phyloP scores from a whole-genome alignment of 2,888 invertebrate species.

The Lasioglossum morio region DNA sequence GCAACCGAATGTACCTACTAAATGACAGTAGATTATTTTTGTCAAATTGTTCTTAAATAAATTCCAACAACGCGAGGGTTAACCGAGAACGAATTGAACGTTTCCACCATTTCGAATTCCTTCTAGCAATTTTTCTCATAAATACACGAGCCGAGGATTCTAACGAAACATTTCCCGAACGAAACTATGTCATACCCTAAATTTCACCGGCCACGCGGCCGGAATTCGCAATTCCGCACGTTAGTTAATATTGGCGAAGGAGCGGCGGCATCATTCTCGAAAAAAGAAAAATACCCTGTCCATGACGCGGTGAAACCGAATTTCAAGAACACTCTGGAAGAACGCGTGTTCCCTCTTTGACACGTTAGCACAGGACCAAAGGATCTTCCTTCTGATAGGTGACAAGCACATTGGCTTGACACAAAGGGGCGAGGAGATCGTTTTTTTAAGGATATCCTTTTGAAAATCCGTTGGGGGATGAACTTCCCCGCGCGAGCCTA shows the following conservation, averaged over 20 bases:
- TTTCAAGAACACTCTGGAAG: not conserved
- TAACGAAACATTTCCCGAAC: not conserved
- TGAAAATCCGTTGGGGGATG: slow-evolving; percentile 37
- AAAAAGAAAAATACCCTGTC: slow-evolving; percentile 22
- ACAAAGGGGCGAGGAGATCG: slow-evolving; percentile 35
- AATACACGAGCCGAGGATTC: not conserved
- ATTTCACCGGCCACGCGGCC: not conserved
- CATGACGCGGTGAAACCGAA: not conserved
- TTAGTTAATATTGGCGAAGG: not conserved
- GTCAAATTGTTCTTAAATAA: no score
- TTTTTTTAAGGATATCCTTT: slow-evolving; percentile 51
- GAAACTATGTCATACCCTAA: not conserved
- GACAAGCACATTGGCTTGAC: slow-evolving; percentile 42
- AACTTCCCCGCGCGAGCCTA: slow-evolving; percentile 27
- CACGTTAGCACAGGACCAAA: slow-evolving; percentile 8
- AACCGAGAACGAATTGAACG: not conserved
- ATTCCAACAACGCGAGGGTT: no score
- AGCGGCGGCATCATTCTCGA: not conserved
- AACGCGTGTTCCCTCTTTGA: not conserved
- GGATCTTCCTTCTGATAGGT: slow-evolving; percentile 37
- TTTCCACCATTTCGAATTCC: not conserved
- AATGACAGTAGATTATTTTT: no score
- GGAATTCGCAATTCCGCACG: not conserved
- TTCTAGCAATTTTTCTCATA: not conserved
- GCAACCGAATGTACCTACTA: no score